Base-by-base conservation (phyloP, 2,113 vertebrate genomes). In the Misgurnus anguillicaudatus region DNA sequence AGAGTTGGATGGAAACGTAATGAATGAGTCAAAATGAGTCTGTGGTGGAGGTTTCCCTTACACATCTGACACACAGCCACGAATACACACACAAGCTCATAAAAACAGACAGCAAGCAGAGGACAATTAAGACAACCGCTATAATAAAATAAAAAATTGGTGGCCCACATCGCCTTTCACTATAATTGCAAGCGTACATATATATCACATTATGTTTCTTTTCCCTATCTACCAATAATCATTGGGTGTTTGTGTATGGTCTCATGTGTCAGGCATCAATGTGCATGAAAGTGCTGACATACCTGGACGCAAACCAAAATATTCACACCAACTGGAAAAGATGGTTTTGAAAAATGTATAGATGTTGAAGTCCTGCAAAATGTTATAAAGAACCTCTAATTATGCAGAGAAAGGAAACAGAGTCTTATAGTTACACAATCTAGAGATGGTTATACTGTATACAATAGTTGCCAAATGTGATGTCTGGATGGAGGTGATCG, bases 21-120 rank as follows among this genome's bases (percentile, higher is more conserved):
- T 10, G 4, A 47, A 66, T 36, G 9, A 62, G 21, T 70, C 17
- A n/a, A 14, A 61, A 58, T 38, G 9, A 48, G 41, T 61, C 38
- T 13, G 16, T 38, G 2, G 9, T 62, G 17, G 42, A 79, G 24
- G 16, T 21, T 62, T 51, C 42, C 66, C 17, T 61, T 14, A 14
- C 47, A 71, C 81, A 85, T 85, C 78, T 85, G 81, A 86, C 73
- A 84, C 42, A 75, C 77, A 11, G 45, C 60, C n/a, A 51, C 6
- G 38, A 31, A 75, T 55, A 76, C 60, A 80, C 60, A 80, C 60
- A 80, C 80, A 82, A 62, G 77, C 78, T 77, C 60, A 75, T 17
- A 73, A 81, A 80, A 80, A 79, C 80, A 81, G 72, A 85, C 71
- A 77, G 42, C 68, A 69, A 58, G 17, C 11, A 41, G 9, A 58